Evolutionary conservation across 2,113 vertebrate species (phyloP), one percentile per base, ranked within the genome.

Genomic region (Mesocricetus auratus): DNA sequence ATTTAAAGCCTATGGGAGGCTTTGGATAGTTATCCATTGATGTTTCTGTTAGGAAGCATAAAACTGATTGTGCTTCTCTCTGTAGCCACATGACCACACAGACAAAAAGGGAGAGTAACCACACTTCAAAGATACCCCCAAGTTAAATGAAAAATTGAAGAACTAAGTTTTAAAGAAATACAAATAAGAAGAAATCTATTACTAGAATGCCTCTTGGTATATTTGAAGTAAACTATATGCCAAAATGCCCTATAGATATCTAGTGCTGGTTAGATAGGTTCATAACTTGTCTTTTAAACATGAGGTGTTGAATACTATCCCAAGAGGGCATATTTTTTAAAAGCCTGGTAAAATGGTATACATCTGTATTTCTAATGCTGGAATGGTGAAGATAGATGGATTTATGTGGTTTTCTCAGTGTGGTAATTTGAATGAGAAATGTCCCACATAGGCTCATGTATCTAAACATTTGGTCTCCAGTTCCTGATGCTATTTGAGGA

Each of bases 81-180:
- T 29, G 24, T 5, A 31, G 2, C 45, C 24, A 45, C 39, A 74
- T 42, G 39, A 42, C 5, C 26, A 77, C 26, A 24, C 26, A 77
- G 42, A 26, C 42, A 47, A 77, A 77, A 47, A 8, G 42, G 42
- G 24, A 29, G 42, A 77, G 5, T 10, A 77, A 47, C 12, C 16
- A 13, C 22, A 77, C 6, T 77, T 5, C 26, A 77, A 29, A 7
- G 12, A 45, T 73, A 90, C 62, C 19, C 33, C 77, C 4, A 62
- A 17, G 58, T 68, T 94, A 93, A 68, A 85, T 93, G 33, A 94
- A 58, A 93, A 89, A 47, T 10, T 58, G 45, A 74, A 89, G 7
- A 91, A 19, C 24, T 50, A 7, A 21, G 12, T 77, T 93, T 77
- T 56, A 3, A 91, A 86, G 26, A 56, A 86, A 73, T 71, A 87